Evolutionary conservation across 1,140 invertebrate species (phyloP).

Genomic region (Chlorops oryzae): DNA sequence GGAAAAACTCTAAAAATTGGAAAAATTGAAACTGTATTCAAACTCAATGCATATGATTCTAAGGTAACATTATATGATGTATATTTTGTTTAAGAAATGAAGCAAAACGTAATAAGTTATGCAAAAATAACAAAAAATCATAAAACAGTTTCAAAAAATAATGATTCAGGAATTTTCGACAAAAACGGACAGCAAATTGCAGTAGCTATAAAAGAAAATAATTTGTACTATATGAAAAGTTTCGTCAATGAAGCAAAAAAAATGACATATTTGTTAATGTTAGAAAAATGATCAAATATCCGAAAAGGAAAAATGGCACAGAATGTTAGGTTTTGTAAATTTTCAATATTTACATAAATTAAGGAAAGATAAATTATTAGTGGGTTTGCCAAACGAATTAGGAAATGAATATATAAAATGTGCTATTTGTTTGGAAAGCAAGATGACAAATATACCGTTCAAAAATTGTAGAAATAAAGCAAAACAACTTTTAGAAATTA

Average conservation of each 20-base stretch:
- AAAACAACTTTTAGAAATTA: constrained; percentile 7
- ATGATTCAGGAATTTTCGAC: not conserved
- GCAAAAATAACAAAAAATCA: not conserved
- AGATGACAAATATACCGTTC: constrained; percentile 44
- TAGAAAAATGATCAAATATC: constrained; percentile 28
- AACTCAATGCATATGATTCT: not conserved
- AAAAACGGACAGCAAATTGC: not conserved
- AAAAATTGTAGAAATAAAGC: constrained; percentile 38
- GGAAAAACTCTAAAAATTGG: constrained; percentile 33
- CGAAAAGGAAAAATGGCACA: constrained; percentile 32
- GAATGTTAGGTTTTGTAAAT: constrained; percentile 24
- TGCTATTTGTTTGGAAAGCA: constrained; percentile 21
- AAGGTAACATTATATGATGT: constrained; percentile 1
- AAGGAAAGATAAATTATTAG: constrained; percentile 17
- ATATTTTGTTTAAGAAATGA: constrained; percentile 2
- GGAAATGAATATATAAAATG: constrained; percentile 24
- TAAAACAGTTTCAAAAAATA: not conserved
- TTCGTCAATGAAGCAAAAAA: not conserved
- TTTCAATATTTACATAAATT: constrained; percentile 19
- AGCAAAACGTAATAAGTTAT: constrained; percentile 7
- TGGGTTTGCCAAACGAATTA: constrained; percentile 19
- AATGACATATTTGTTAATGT: constrained; percentile 17
- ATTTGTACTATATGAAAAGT: constrained; percentile 4
- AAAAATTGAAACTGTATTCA: constrained; percentile 29
- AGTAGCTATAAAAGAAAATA: not conserved